Evolutionary conservation across 1,140 invertebrate species (phyloP), one percentile per base, ranked within the genome.

Genomic region (Drosophila micromelanica): DNA sequence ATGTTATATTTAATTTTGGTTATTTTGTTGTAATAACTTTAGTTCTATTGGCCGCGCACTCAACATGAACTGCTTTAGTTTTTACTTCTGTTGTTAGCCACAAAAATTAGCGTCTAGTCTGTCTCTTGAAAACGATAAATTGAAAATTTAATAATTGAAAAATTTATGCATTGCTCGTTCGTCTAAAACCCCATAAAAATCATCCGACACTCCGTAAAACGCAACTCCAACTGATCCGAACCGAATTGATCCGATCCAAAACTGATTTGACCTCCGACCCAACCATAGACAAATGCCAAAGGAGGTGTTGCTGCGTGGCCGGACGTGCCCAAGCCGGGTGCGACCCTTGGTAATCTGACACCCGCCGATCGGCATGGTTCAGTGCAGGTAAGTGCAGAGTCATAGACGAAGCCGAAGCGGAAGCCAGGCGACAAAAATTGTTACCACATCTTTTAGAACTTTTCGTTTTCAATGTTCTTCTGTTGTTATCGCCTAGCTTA

Each of bases 351-450:
- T 80, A 95, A 95, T 93, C 95, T 98, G 90, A 98, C 97, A 77
- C 97, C 97, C 82, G 97, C 97, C 91, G 97, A 98, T 94, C 95
- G 97, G 93, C 97, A 98, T 93, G 97, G 97, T 93, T 98, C 97
- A 92, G 97, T 98, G 85, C 97, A 98, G 96, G 96, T 98, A 94
- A 94, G 94, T 93, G 91, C 40, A 55, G 64, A 80, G 78, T 76
- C 55, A 17, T 77, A 87, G 79, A 48, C 17, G 20, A 57, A 27
- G 65, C 38, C 45, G 32, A 60, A 46, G 13, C 49, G 35, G 15
- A 74, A 54, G 49, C 57, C n/a, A 54, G 54, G 49, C 56, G 17
- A 48, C 37, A 63, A 60, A 46, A 45, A 27, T 45, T 67, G 15
- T 37, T 37, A 78, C 20, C 45, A 42, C 32, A 54, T 45, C 38